These are phyloP conservation scores for Calyptommatus sinebrachiatus DNA, from an alignment of 2,113 vertebrate genomes.

Conservation along the genomic window DNA sequence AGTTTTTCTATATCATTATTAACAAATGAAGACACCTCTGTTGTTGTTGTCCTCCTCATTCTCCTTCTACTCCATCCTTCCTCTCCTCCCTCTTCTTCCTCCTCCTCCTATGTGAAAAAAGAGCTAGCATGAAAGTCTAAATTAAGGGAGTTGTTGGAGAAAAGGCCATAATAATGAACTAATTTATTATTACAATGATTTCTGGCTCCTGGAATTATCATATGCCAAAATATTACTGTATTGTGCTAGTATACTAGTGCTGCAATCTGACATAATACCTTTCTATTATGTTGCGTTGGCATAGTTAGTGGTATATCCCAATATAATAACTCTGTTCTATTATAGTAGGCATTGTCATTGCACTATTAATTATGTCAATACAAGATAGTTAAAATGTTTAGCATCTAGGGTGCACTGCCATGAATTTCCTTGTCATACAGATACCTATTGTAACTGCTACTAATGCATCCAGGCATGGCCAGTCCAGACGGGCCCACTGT, in stretches of 20 bases:
- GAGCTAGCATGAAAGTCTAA: not conserved
- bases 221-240: not conserved
- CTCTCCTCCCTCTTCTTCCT: too few relatives aligned
- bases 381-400: not conserved
- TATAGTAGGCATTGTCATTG: not conserved
- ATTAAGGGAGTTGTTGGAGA: not conserved
- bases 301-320: not conserved
- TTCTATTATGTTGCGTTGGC: not conserved
- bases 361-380: slow-evolving; percentile 4
- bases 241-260: not conserved
- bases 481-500: too few relatives aligned
- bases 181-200: not conserved
- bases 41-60: too few relatives aligned
- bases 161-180: not conserved
- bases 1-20: too few relatives aligned
- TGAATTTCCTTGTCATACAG: not conserved
- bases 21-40: too few relatives aligned
- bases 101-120: too few relatives aligned
- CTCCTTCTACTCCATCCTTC: too few relatives aligned
- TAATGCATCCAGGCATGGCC: not conserved
- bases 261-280: not conserved
- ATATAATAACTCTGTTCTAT: not conserved
- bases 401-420: not conserved
- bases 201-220: not conserved
- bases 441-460: not conserved